Conservation (phyloP, 1,140 invertebrate species). For the Potamilus streckersoni region DNA sequence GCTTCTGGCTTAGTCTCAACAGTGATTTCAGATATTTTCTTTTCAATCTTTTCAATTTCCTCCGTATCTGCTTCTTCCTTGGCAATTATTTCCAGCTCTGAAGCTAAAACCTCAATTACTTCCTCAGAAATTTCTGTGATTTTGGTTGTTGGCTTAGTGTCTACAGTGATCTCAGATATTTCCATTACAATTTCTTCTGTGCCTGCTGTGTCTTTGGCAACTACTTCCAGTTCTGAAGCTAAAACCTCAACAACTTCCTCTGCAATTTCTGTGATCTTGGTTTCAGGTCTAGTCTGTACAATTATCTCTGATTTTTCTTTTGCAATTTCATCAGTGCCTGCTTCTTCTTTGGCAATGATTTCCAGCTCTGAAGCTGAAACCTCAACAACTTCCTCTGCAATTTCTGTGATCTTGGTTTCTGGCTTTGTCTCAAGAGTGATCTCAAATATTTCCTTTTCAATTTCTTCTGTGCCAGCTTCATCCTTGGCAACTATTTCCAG, state of each 20-base stretch:
- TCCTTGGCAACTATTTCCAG: no score
- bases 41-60: no score
- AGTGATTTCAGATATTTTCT: no score
- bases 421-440: no score
- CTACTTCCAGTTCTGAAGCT: neutral
- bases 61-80: neutral
- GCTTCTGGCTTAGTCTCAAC: slow-evolving; percentile 10
- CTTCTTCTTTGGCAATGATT: neutral
- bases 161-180: slow-evolving; percentile 16
- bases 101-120: neutral
- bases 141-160: slow-evolving; percentile 1
- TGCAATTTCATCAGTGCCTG: neutral
- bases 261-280: neutral
- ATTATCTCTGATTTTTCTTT: neutral
- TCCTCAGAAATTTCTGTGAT: neutral
- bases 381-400: slow-evolving; percentile 6
- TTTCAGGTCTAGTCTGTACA: neutral
- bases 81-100: neutral
- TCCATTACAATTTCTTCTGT: slow-evolving; percentile 17
- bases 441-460: no score
- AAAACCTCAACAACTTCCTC: slow-evolving; percentile 5
- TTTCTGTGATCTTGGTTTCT: slow-evolving; percentile 5
- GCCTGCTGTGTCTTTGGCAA: neutral
- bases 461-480: no score
- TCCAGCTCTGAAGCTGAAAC: slow-evolving; percentile 2